Evolutionary conservation across 2,888 invertebrate genomes (phyloP).

Genomic region (Julus scandinavius): DNA sequence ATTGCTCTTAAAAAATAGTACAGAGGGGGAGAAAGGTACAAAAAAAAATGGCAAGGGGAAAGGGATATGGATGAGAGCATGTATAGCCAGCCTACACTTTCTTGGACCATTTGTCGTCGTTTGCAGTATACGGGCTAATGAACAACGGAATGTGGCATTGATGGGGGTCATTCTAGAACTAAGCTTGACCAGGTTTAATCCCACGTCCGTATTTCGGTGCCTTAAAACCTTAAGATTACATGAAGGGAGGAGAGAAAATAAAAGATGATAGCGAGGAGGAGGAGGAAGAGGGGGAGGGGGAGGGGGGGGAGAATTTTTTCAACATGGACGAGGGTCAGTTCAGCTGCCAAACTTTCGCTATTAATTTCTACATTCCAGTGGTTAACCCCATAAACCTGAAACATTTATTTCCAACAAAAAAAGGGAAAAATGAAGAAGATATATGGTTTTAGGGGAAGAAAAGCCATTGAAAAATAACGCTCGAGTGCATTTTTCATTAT

Average conservation of each 20-base stretch:
- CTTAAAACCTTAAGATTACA: constrained; percentile 25
- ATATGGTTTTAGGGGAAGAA: constrained; percentile 20
- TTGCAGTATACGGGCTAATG: background rate
- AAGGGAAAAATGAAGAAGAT: background rate
- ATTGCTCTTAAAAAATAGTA: background rate
- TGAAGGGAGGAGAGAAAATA: background rate
- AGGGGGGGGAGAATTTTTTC: background rate
- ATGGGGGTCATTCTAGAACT: background rate
- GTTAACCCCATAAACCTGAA: constrained; percentile 39
- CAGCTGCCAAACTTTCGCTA: constrained; percentile 33
- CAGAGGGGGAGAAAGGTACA: background rate
- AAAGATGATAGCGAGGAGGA: background rate
- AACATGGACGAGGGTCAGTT: constrained; percentile 8
- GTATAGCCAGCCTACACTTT: background rate
- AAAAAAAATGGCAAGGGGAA: background rate
- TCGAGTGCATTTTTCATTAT: background rate
- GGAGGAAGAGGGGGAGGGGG: too few species aligned
- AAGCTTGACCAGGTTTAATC: constrained; percentile 3
- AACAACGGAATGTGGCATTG: constrained; percentile 34
- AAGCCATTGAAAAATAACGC: constrained; percentile 39
- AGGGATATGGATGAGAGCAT: background rate
- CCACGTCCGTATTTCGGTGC: constrained; percentile 3
- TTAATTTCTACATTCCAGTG: constrained; percentile 35
- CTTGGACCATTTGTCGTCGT: constrained; percentile 15
- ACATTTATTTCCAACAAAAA: constrained; percentile 17